Evolutionary conservation across 2,797 vertebrate species (phyloP).

Genomic region (Hydrocynus forskahlii): DNA sequence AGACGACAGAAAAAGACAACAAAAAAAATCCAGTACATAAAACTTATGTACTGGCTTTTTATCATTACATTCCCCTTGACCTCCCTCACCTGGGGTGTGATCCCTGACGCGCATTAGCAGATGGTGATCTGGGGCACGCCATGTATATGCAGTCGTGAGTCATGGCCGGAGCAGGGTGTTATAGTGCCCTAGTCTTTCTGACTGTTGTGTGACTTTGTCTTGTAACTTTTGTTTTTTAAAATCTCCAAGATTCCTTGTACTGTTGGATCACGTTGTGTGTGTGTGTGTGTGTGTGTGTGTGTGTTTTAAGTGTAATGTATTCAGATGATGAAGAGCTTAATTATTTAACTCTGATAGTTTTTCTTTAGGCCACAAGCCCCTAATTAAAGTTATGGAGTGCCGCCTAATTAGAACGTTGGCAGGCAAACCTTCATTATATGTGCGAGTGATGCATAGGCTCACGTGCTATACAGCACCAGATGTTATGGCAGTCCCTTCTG

Average conservation of each 20-base stretch:
- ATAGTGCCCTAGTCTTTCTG: not conserved
- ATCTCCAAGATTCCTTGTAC: not conserved
- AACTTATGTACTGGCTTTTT: not conserved
- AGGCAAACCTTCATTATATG: conserved; percentile 9
- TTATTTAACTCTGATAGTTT: conserved; percentile 4
- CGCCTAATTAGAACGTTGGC: conserved; percentile 28
- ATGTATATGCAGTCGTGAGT: not conserved
- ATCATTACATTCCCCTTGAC: not conserved
- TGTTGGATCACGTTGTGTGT: not conserved
- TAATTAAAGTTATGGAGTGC: conserved; percentile 26
- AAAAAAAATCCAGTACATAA: too few relatives aligned
- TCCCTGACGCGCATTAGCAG: not conserved
- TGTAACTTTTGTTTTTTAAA: not conserved
- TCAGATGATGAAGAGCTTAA: conserved; percentile 26
- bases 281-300: not conserved
- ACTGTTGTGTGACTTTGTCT: not conserved
- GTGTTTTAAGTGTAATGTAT: not conserved
- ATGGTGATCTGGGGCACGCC: not conserved
- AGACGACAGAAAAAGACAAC: too few relatives aligned
- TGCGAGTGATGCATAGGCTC: not conserved
- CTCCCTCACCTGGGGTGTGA: too few relatives aligned
- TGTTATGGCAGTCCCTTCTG: conserved; percentile 1
- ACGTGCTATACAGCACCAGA: conserved; percentile 20
- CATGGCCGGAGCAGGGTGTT: not conserved
- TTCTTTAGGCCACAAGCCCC: conserved; percentile 16